Evolutionary conservation across 2,888 invertebrate species (phyloP).

Genomic region (Leptura quadrifasciata): DNA sequence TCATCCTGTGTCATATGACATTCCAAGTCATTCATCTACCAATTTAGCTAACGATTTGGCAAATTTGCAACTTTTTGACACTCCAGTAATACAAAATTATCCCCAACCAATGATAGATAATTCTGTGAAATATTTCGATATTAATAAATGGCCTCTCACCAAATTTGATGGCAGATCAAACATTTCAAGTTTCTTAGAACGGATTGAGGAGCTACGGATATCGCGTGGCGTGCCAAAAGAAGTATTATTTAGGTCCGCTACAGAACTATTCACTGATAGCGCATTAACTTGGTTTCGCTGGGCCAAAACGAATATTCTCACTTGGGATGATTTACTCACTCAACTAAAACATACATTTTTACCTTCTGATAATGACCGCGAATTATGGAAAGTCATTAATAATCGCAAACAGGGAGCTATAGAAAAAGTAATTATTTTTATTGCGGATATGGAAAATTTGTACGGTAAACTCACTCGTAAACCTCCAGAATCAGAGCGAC

Average conservation of each 20-base stretch:
- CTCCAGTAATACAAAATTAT: not conserved
- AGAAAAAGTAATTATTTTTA: not conserved
- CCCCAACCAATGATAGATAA: not conserved
- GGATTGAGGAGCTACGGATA: constrained; percentile 1
- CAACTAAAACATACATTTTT: constrained; percentile 2
- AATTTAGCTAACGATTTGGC: not conserved
- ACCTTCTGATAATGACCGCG: not conserved
- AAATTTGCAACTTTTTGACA: not conserved
- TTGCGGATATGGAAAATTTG: constrained; percentile 11
- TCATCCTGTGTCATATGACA: not conserved
- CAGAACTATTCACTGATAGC: not conserved
- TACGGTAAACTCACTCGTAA: constrained; percentile 5
- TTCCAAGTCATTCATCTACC: not conserved
- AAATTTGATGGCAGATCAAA: not conserved
- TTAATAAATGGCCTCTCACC: not conserved
- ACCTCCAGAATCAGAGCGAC: constrained; percentile 3
- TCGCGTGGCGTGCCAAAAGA: not conserved
- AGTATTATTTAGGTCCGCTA: not conserved
- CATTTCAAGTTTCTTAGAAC: not conserved
- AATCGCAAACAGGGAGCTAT: not conserved
- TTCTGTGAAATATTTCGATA: not conserved
- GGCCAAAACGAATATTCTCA: not conserved
- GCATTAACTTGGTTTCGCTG: not conserved
- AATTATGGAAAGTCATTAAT: not conserved
- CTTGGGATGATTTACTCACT: not conserved